Evolutionary conservation across 1,140 invertebrate genomes (phyloP).

Genomic region (Ips typographus): DNA sequence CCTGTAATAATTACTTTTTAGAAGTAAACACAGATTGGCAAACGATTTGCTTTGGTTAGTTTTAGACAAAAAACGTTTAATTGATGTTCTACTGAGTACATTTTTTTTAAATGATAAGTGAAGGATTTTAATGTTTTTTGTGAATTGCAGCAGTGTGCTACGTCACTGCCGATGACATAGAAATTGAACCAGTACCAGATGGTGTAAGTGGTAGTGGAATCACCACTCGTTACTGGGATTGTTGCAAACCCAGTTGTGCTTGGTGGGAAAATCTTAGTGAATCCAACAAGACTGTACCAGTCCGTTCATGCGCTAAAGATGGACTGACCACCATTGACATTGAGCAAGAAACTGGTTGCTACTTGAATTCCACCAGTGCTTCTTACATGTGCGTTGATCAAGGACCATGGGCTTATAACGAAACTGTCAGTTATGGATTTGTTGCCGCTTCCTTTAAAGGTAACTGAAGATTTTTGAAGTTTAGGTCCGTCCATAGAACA

Average conservation of each 20-base stretch:
- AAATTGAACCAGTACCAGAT: conserved; percentile 7
- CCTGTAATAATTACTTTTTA: too few species aligned
- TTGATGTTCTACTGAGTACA: too few species aligned
- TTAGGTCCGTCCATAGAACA: background rate
- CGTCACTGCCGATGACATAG: background rate
- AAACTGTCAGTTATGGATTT: conserved; percentile 26
- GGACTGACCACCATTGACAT: conserved; percentile 24
- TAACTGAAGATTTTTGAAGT: background rate
- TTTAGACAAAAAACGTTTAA: too few species aligned
- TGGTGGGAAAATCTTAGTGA: conserved; percentile 18
- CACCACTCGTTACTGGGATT: conserved; percentile 32
- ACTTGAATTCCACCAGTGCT: conserved; percentile 6
- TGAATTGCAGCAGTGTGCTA: background rate
- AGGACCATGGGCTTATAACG: conserved; percentile 17
- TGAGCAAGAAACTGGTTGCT: conserved; percentile 27
- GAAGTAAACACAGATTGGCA: too few species aligned
- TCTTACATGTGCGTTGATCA: conserved; percentile 32
- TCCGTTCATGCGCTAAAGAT: conserved; percentile 26
- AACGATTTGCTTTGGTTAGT: too few species aligned
- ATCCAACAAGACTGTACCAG: conserved; percentile 10
- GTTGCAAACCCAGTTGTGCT: conserved; percentile 12
- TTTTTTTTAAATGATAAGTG: too few species aligned
- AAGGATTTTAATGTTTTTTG: background rate
- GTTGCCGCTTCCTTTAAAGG: conserved; percentile 31
- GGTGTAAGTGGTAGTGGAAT: conserved; percentile 25